phyloP scores from a whole-genome alignment of 2,888 invertebrate genomes.

The Brassicogethes aeneus region DNA sequence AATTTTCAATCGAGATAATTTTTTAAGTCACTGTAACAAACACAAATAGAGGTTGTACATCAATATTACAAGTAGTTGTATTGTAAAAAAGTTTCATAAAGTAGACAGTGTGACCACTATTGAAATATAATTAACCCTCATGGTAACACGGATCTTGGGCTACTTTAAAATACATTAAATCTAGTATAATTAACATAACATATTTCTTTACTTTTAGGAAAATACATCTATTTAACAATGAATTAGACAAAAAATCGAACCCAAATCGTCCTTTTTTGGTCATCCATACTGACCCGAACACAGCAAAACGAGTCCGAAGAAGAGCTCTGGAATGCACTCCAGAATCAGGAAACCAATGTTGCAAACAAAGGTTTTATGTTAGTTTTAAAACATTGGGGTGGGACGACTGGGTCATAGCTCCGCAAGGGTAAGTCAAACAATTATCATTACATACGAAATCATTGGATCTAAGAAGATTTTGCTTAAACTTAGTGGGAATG shows the following conservation, averaged over 20 bases:
- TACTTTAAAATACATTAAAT: too few species aligned
- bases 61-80: too few species aligned
- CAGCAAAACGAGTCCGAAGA: conserved; percentile 61
- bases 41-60: too few species aligned
- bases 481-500: background rate
- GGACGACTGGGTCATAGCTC: conserved; percentile 85
- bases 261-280: conserved; percentile 76
- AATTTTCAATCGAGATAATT: too few species aligned
- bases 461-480: background rate
- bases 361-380: conserved; percentile 85
- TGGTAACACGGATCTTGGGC: too few species aligned
- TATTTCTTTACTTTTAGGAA: conserved; percentile 24
- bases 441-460: background rate
- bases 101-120: too few species aligned
- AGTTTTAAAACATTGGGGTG: conserved; percentile 85
- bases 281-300: conserved; percentile 65
- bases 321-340: conserved; percentile 78
- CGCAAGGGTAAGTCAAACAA: conserved; percentile 25
- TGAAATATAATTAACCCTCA: too few species aligned
- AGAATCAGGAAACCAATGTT: conserved; percentile 52
- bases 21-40: too few species aligned
- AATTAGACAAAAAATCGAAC: conserved; percentile 39
- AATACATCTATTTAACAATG: conserved; percentile 48
- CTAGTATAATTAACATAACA: too few species aligned
- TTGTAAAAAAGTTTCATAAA: too few species aligned